A percentile compares a stretch with the other conserved stretches of the same genome.
Conservation (phyloP, 2,797 vertebrate species). For the Malurus splendens region DNA sequence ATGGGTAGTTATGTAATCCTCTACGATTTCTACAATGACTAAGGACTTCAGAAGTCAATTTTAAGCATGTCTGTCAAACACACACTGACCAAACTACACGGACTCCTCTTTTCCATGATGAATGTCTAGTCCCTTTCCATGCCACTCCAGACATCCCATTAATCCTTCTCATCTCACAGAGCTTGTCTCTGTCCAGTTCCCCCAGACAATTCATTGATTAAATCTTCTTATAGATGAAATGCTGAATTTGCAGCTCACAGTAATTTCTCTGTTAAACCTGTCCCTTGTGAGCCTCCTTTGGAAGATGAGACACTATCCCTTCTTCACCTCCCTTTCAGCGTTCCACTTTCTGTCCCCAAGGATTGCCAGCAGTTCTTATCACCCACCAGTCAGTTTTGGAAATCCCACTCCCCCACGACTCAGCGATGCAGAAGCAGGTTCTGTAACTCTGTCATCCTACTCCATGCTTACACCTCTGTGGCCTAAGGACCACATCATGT, state of each 20-base stretch:
- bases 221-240: conserved; percentile 7
- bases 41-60: neutral
- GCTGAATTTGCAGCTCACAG: neutral
- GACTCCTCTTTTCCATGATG: neutral
- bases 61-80: neutral
- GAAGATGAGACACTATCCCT: neutral
- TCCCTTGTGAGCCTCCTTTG: neutral
- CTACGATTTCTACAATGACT: neutral
- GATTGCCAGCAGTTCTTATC: neutral
- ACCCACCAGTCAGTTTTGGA: neutral
- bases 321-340: neutral
- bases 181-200: neutral
- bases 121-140: neutral
- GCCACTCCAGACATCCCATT: neutral
- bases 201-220: neutral
- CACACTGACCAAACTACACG: neutral
- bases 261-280: neutral
- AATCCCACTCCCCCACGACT: rapidly evolving
- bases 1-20: neutral
- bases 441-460: neutral
- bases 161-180: neutral
- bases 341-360: neutral
- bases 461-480: neutral
- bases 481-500: neutral
- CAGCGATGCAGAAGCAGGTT: rapidly evolving